Conservation (phyloP, 2,888 invertebrate species). For the Piscicola geometra region DNA sequence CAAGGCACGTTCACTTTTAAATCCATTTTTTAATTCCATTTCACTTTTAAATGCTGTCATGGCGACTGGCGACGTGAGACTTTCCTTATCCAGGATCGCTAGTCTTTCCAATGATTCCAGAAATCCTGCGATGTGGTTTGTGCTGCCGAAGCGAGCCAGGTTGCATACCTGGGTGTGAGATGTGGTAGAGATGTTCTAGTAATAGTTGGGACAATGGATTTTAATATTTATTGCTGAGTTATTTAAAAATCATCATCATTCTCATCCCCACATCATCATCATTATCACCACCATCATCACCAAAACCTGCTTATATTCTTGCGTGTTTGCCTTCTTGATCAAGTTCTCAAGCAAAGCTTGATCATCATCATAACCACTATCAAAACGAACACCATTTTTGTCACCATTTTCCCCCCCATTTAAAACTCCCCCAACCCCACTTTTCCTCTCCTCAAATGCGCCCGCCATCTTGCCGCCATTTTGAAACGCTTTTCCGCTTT, state of each 20-base stretch:
- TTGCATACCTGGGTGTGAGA: slow-evolving; percentile 12
- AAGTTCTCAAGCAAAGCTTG: not conserved
- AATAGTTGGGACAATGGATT: too few relatives aligned
- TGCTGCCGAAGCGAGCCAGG: slow-evolving; percentile 20
- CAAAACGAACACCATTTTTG: not conserved
- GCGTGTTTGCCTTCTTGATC: not conserved
- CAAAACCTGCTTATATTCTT: not conserved
- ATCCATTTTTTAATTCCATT: too few relatives aligned
- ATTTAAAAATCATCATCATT: too few relatives aligned
- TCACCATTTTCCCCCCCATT: too few relatives aligned
- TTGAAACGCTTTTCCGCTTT: not conserved
- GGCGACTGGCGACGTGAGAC: slow-evolving; percentile 2
- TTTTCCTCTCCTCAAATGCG: too few relatives aligned
- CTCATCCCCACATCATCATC: too few relatives aligned
- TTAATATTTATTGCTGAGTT: too few relatives aligned
- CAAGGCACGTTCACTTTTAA: too few relatives aligned
- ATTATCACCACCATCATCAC: too few relatives aligned
- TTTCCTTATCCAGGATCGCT: slow-evolving; percentile 15
- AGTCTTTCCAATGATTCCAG: slow-evolving; percentile 25
- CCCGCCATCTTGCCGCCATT: not conserved
- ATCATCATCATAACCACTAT: not conserved
- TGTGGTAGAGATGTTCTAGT: too few relatives aligned
- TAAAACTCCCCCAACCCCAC: too few relatives aligned
- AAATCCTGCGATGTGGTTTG: slow-evolving; percentile 28
- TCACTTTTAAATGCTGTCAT: too few relatives aligned